phyloP scores from a whole-genome alignment of 2,797 vertebrate genomes.

The Mormyrops attenuatus region DNA sequence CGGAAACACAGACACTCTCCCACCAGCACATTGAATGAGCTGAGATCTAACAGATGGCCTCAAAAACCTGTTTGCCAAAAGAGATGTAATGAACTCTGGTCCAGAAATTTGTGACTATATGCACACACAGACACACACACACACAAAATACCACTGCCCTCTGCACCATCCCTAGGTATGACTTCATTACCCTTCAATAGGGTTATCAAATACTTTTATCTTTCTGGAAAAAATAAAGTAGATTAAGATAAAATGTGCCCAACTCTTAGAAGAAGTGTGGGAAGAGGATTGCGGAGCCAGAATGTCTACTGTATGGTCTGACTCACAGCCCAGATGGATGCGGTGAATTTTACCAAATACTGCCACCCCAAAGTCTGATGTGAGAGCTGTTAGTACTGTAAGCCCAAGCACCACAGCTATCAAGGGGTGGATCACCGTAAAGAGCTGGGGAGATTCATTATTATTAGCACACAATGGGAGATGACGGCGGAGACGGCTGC shows the following conservation, averaged over 20 bases:
- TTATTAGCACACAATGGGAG: neutral
- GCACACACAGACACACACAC: neutral
- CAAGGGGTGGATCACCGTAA: neutral
- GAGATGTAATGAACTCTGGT: neutral
- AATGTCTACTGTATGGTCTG: neutral
- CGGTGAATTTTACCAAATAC: neutral
- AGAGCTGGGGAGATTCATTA: neutral
- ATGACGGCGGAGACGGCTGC: neutral
- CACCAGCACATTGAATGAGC: neutral
- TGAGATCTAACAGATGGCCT: slow-evolving; percentile 7
- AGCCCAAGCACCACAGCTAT: neutral
- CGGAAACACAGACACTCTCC: neutral
- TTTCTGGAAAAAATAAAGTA: neutral
- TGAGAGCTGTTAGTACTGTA: neutral
- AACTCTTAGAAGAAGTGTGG: neutral
- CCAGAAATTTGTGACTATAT: neutral
- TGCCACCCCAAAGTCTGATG: neutral
- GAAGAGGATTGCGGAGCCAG: neutral
- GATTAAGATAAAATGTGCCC: neutral
- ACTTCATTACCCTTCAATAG: neutral
- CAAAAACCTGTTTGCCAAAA: neutral
- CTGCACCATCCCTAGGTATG: neutral
- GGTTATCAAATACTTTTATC: neutral
- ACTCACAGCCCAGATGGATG: neutral
- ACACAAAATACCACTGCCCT: neutral